These are phyloP conservation scores for Neoniphon sammara DNA, from an alignment of 2,797 vertebrate genomes.

Conservation along the genomic window DNA sequence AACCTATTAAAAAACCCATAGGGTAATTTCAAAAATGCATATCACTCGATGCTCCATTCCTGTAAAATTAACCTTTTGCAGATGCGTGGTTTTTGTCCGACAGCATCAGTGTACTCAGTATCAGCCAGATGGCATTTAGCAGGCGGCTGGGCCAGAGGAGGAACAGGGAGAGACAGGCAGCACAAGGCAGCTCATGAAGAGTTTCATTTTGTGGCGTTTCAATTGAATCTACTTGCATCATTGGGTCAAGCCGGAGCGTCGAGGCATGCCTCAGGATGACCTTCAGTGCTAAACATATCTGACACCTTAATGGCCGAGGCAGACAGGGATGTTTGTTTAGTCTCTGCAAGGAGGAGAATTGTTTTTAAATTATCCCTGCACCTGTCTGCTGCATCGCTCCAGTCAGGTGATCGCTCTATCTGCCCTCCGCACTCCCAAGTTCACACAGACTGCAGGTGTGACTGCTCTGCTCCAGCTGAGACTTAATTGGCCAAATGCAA, in stretches of 20 bases:
- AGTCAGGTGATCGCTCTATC: constrained; percentile 29
- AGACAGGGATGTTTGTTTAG: constrained; percentile 49
- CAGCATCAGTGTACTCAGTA: constrained; percentile 20
- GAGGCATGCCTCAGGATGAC: constrained; percentile 34
- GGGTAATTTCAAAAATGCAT: constrained; percentile 1
- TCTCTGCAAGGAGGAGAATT: constrained; percentile 37
- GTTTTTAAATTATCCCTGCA: constrained; percentile 43
- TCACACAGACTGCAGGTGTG: constrained; percentile 13
- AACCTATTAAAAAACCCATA: constrained; percentile 1
- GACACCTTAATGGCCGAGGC: constrained; percentile 51
- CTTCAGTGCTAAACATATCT: constrained; percentile 52
- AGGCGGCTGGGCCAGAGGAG: neutral
- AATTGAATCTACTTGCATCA: constrained; percentile 43
- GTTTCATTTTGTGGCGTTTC: constrained; percentile 37
- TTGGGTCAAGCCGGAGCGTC: constrained; percentile 18
- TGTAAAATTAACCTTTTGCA: constrained; percentile 3
- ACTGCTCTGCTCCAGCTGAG: constrained; percentile 15
- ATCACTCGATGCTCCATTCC: constrained; percentile 5
- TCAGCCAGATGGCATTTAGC: constrained; percentile 10
- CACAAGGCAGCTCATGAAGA: constrained; percentile 26
- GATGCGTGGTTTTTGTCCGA: neutral
- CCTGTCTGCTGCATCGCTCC: constrained; percentile 36
- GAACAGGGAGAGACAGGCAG: constrained; percentile 18
- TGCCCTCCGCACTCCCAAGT: neutral
- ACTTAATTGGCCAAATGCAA: constrained; percentile 13